Evolutionary conservation across 2,888 invertebrate genomes (phyloP).

Genomic region (Eristalinus aeneus): DNA sequence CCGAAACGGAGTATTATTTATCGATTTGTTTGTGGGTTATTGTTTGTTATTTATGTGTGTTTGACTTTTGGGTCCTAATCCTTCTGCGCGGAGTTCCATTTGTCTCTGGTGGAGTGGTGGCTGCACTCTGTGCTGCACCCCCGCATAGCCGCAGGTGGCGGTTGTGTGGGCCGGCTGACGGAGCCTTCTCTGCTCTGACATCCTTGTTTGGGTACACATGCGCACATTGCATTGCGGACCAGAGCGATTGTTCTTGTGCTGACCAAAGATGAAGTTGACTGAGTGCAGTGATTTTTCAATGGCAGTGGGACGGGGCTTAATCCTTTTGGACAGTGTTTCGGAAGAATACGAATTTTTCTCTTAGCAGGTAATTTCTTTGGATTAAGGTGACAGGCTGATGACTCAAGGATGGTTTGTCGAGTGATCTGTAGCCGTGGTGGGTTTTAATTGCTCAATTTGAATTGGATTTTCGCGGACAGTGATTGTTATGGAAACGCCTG

Average conservation of each 20-base stretch:
- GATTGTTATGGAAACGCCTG: background rate
- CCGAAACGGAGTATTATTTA: slow-evolving; percentile 68
- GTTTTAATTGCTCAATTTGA: slow-evolving; percentile 42
- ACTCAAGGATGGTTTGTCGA: slow-evolving; percentile 44
- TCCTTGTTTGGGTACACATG: slow-evolving; percentile 31
- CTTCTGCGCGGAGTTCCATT: slow-evolving; percentile 43
- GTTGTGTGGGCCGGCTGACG: slow-evolving; percentile 50
- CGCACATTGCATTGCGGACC: background rate
- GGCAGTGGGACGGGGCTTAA: slow-evolving; percentile 51
- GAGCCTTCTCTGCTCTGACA: slow-evolving; percentile 14
- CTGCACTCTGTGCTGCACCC: slow-evolving; percentile 51
- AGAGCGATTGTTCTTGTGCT: slow-evolving; percentile 4
- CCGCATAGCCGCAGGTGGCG: slow-evolving; percentile 69
- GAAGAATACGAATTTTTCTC: slow-evolving; percentile 62
- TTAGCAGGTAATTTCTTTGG: slow-evolving; percentile 69
- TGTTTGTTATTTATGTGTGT: slow-evolving; percentile 70
- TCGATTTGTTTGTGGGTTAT: slow-evolving; percentile 62
- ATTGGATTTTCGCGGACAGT: background rate
- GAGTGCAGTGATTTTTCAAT: slow-evolving; percentile 63
- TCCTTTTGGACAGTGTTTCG: slow-evolving; percentile 54
- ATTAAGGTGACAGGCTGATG: slow-evolving; percentile 64
- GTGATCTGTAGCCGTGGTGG: background rate
- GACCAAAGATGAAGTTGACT: slow-evolving; percentile 56
- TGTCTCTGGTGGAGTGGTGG: slow-evolving; percentile 24
- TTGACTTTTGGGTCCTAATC: slow-evolving; percentile 69